A percentile compares a stretch with the other conserved stretches of the same genome.
phyloP scores from a whole-genome alignment of 2,113 vertebrate genomes.

The Cichladusa arquata region DNA sequence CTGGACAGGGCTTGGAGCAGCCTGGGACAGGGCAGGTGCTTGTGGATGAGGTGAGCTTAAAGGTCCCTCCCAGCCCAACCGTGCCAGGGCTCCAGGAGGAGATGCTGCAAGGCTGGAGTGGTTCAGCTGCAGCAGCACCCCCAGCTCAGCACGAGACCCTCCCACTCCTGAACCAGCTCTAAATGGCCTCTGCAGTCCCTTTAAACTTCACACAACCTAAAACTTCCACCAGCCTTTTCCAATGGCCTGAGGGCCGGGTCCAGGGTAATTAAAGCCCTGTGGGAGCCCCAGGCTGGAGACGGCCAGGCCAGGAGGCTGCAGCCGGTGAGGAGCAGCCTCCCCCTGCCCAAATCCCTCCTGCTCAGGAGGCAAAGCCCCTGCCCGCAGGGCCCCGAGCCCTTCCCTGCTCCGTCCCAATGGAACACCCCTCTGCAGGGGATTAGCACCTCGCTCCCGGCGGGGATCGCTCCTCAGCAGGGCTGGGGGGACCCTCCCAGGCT shows the following conservation, averaged over 20 bases:
- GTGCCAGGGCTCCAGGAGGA: fast-evolving
- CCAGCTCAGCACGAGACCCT: neutral
- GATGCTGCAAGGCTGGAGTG: fast-evolving
- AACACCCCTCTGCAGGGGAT: neutral
- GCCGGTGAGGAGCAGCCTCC: neutral
- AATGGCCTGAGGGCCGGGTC: fast-evolving
- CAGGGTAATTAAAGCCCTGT: fast-evolving
- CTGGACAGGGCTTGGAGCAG: fast-evolving
- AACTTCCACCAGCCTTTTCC: fast-evolving
- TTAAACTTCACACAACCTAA: neutral
- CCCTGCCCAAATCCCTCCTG: neutral
- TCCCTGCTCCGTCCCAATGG: neutral
- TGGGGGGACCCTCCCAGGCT: neutral
- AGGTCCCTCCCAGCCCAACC: neutral
- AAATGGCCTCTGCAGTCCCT: neutral
- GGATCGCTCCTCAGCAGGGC: neutral
- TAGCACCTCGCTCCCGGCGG: neutral
- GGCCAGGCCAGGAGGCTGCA: neutral
- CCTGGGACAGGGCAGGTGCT: neutral
- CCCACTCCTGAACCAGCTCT: neutral
- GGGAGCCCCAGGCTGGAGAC: neutral
- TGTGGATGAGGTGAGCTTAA: neutral
- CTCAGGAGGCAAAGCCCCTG: neutral
- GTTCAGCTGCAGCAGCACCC: neutral
- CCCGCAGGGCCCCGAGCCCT: neutral